These are phyloP conservation scores for Chiloscyllium plagiosum DNA, from an alignment of 2,113 vertebrate species.

Conservation along the genomic window DNA sequence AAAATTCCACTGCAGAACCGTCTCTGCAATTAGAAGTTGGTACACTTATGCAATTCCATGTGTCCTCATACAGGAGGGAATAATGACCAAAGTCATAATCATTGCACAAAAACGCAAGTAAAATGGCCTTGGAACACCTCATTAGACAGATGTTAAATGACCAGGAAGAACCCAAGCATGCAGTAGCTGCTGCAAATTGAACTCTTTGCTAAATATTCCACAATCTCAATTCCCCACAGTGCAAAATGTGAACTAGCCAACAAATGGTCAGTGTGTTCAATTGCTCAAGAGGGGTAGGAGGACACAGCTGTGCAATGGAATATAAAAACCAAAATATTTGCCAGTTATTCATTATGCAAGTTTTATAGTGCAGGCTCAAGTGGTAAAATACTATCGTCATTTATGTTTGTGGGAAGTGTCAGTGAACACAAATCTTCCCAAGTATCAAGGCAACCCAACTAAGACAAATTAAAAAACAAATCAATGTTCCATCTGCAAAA, in stretches of 20 bases:
- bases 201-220: conserved; percentile 60
- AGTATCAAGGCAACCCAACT: conserved; percentile 22
- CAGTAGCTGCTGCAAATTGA: conserved; percentile 57
- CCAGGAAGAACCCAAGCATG: conserved; percentile 63
- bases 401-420: conserved; percentile 26
- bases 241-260: conserved; percentile 67
- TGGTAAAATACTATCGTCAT: conserved; percentile 37
- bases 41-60: neutral
- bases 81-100: conserved; percentile 60
- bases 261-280: conserved; percentile 53
- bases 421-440: neutral
- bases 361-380: conserved; percentile 41
- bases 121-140: conserved; percentile 66
- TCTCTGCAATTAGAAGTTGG: neutral
- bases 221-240: conserved; percentile 59
- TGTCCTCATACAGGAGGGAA: neutral
- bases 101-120: conserved; percentile 45
- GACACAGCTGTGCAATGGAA: conserved; percentile 52
- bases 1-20: neutral
- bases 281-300: conserved; percentile 50
- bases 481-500: neutral
- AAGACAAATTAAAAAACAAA: conserved; percentile 12
- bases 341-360: conserved; percentile 55
- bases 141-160: conserved; percentile 76
- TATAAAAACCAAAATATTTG: conserved; percentile 45